These are phyloP conservation scores for Ataeniobius toweri DNA, from an alignment of 2,797 vertebrate genomes.

Conservation along the genomic window DNA sequence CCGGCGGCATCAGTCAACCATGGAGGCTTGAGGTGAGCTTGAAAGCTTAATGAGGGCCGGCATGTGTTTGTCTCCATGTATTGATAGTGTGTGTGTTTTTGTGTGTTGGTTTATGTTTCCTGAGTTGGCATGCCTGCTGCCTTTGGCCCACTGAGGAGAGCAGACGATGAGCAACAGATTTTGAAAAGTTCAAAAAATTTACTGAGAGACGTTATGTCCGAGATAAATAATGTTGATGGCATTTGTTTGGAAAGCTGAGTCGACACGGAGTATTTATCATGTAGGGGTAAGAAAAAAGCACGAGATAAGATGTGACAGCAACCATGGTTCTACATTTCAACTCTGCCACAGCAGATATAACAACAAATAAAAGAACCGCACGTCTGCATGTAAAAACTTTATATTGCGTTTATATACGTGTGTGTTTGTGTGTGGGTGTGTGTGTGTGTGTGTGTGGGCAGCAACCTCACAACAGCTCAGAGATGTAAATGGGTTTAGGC, in stretches of 20 bases:
- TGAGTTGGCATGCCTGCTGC: neutral
- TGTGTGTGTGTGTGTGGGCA: constrained; percentile 7
- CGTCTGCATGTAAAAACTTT: constrained; percentile 15
- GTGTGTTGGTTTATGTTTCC: constrained; percentile 15
- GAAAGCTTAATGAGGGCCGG: constrained; percentile 36
- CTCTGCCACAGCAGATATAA: neutral
- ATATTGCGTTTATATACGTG: neutral
- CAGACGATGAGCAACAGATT: neutral
- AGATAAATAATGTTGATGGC: neutral
- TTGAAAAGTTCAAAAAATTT: neutral
- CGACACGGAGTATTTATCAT: neutral
- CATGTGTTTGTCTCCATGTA: constrained; percentile 17
- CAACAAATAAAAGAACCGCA: constrained; percentile 14
- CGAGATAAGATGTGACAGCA: neutral
- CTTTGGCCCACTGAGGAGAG: constrained; percentile 4
- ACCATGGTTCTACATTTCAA: constrained; percentile 14
- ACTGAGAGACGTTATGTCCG: neutral
- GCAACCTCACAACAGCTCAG: constrained; percentile 35
- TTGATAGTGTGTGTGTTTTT: constrained; percentile 16
- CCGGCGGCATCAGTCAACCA: constrained; percentile 17
- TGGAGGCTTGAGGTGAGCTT: constrained; percentile 59
- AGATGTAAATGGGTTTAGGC: constrained; percentile 60
- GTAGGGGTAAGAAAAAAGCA: neutral
- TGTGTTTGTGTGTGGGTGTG: constrained; percentile 2
- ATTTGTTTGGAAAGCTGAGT: neutral